These are phyloP conservation scores for Dermatophagoides farinae DNA, from an alignment of 1,140 invertebrate species.

Conservation along the genomic window DNA sequence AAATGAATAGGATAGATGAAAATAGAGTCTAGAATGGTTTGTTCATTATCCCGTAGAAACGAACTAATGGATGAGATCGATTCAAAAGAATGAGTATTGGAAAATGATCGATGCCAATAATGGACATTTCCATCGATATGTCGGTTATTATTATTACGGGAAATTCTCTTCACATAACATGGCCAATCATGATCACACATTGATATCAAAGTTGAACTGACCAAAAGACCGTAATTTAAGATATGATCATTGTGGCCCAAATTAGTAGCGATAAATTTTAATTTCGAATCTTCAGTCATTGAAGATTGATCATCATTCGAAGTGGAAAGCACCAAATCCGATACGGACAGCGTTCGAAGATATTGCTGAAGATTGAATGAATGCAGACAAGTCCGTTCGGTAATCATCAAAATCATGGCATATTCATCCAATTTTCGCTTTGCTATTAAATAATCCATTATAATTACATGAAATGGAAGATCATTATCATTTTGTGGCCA, in stretches of 20 bases:
- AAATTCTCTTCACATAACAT: background rate
- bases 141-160: background rate
- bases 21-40: background rate
- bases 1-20: slow-evolving; percentile 7
- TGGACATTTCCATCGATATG: slow-evolving; percentile 10
- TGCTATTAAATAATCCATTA: slow-evolving; percentile 67
- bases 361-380: slow-evolving; percentile 42
- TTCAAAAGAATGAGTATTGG: slow-evolving; percentile 14
- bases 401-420: slow-evolving; percentile 69
- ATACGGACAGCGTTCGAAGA: slow-evolving; percentile 53
- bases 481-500: slow-evolving; percentile 24
- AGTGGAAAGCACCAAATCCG: slow-evolving; percentile 38
- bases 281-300: background rate
- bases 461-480: slow-evolving; percentile 30
- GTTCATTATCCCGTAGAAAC: no score
- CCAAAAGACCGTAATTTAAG: slow-evolving; percentile 42
- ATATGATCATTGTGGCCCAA: background rate
- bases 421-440: slow-evolving; percentile 58
- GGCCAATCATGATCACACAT: slow-evolving; percentile 15
- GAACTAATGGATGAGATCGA: slow-evolving; percentile 12
- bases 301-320: background rate
- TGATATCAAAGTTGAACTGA: slow-evolving; percentile 30
- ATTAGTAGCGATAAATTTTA: background rate
- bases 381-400: slow-evolving; percentile 58
- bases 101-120: slow-evolving; percentile 14